Evolutionary conservation across 1,140 invertebrate genomes (phyloP).

Genomic region (Dryas iulia): DNA sequence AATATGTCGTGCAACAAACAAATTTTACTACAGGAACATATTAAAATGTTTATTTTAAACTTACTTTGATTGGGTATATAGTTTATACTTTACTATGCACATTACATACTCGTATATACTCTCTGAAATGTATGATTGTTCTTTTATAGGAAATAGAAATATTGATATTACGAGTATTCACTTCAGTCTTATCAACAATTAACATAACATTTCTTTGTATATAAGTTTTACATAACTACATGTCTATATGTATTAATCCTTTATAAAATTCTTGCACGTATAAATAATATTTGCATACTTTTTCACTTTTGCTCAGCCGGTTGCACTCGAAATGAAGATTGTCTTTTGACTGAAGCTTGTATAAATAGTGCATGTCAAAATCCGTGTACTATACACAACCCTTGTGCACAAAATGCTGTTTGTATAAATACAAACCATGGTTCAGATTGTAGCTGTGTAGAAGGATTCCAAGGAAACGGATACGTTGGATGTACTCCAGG

Average conservation of each 20-base stretch:
- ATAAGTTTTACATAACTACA: no score
- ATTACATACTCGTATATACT: no score
- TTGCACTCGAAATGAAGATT: constrained; percentile 91
- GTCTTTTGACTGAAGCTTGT: constrained; percentile 89
- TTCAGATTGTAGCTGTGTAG: constrained; percentile 90
- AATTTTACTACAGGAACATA: no score
- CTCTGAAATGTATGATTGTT: no score
- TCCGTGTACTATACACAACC: constrained; percentile 90
- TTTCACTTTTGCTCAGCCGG: constrained; percentile 84
- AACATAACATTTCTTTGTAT: no score
- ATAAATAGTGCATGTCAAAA: constrained; percentile 89
- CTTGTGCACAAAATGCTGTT: constrained; percentile 90
- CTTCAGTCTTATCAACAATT: no score
- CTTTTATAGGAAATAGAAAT: no score
- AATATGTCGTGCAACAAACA: neutral
- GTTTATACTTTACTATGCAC: no score
- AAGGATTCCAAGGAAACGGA: constrained; percentile 93
- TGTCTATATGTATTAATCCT: no score
- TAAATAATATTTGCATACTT: neutral
- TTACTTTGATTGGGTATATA: no score
- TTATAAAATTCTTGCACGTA: neutral
- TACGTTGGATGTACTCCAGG: constrained; percentile 88
- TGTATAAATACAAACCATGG: constrained; percentile 94
- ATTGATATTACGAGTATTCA: no score
- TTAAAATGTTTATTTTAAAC: no score